phyloP scores from a whole-genome alignment of 2,797 vertebrate species.

The Myotis myotis region DNA sequence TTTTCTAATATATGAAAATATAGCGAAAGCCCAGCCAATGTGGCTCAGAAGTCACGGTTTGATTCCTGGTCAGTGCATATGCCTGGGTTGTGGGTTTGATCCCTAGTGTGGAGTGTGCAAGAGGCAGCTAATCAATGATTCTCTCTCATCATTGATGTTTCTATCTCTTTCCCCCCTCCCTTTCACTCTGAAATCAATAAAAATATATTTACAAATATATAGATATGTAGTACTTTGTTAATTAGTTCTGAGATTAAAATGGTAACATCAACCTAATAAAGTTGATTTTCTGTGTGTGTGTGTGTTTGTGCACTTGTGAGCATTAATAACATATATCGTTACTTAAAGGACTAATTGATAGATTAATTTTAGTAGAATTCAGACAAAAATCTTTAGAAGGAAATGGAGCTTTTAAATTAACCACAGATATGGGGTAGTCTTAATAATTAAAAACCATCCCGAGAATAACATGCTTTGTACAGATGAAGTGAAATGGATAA shows the following conservation, averaged over 20 bases:
- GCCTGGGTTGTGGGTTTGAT: too few species aligned
- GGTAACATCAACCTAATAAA: neutral
- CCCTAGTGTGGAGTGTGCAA: too few species aligned
- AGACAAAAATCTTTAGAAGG: slow-evolving; percentile 2
- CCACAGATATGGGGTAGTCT: neutral
- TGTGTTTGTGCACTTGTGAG: neutral
- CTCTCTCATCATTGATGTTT: too few species aligned
- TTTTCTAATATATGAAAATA: neutral
- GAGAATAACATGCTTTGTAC: neutral
- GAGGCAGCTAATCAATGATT: too few species aligned
- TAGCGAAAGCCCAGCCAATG: neutral
- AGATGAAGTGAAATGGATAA: neutral
- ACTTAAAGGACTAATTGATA: slow-evolving; percentile 1
- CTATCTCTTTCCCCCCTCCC: too few species aligned
- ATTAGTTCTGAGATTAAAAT: neutral
- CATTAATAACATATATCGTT: neutral
- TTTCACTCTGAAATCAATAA: too few species aligned
- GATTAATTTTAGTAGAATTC: slow-evolving; percentile 12
- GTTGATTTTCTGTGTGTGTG: neutral
- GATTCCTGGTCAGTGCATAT: too few species aligned
- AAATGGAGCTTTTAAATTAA: slow-evolving; percentile 24
- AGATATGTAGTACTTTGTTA: neutral
- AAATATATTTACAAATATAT: neutral
- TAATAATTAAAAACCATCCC: neutral
- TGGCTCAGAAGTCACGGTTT: too few species aligned